These are phyloP conservation scores for Drosophila rubida DNA, from an alignment of 2,888 invertebrate species.

Conservation along the genomic window DNA sequence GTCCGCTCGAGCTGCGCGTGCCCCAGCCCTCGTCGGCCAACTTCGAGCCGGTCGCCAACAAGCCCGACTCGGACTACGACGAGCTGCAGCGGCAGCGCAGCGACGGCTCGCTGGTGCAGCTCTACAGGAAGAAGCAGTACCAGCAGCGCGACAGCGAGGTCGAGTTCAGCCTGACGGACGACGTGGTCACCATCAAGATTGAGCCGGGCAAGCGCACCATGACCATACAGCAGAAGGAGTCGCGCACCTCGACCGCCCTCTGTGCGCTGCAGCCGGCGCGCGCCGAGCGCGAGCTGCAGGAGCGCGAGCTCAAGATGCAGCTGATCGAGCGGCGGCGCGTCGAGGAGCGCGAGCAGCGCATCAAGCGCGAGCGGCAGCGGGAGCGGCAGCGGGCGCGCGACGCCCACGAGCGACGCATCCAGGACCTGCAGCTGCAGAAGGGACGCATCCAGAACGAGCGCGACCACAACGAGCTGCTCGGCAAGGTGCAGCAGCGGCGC, in stretches of 20 bases:
- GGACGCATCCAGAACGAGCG: conserved; percentile 1
- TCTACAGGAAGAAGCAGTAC: neutral
- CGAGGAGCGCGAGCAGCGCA: neutral
- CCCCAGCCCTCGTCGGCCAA: conserved; percentile 22
- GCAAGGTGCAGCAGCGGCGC: conserved; percentile 28
- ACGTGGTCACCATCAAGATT: neutral
- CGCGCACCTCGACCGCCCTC: neutral
- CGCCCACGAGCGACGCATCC: neutral
- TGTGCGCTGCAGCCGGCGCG: too few species aligned
- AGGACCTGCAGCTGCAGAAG: neutral
- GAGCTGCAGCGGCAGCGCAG: too few species aligned
- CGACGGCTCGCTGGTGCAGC: too few species aligned
- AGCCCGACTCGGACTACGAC: too few species aligned
- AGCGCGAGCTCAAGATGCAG: conserved; percentile 2
- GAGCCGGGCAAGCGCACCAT: neutral
- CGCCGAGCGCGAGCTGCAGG: neutral
- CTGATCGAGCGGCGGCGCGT: conserved; percentile 12
- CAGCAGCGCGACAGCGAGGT: neutral
- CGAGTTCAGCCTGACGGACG: neutral
- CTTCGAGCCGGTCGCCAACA: neutral
- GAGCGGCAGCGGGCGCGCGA: neutral
- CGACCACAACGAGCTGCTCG: conserved; percentile 9
- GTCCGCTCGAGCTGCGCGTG: neutral
- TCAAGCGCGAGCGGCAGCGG: conserved; percentile 1
- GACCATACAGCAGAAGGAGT: neutral